Base-by-base conservation (phyloP, 2,113 vertebrate species). In the Grallaria varia region DNA sequence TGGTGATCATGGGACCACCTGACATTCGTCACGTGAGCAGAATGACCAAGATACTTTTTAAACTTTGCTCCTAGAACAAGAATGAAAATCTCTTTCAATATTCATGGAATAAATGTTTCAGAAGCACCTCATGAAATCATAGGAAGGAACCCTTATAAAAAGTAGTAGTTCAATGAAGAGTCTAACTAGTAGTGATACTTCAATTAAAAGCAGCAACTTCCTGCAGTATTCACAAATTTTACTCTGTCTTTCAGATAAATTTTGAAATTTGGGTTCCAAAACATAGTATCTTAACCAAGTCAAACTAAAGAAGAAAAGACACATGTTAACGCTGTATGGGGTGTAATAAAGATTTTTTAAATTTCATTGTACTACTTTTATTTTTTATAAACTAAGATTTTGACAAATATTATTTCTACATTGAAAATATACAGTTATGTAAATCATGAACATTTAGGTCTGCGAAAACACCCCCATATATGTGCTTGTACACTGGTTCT, bases 1-100 rank as follows among this genome's bases (percentile, higher is more conserved):
- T 99, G 99, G 97, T 99, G 99, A 97, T 99, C 99, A 80, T 99
- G 99, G 24, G 99, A 99, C 99, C 99, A 99, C 79, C 99, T 98
- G 73, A 98, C 98, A 27, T 99, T 99, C 53, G 99, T 99, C 97
- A 99, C 98, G 1, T 99, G 99, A 87, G 99, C 99, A 59, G 99
- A 99, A 94, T 99, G 99, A 88, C 99, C 99, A 88, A 99, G 98
- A 86, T 99, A 99, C 95, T 99, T 99, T 97, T 98, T 99, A 98
- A 98, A 99, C 95, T 99, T 99, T 96, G 99, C 99, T 94, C 99
- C 99, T 99, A 89, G 64, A 98, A 98, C 49, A 92, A 95, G 95
- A 94, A 96, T 40, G 85, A 81, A 88, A 84, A 64, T 22, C 3
- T 27, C 25, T 40, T 95, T 95, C 84, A 90, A 69, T 67, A 27